Base-by-base conservation (phyloP, 2,888 invertebrate species). In the Panzeria rudis region DNA sequence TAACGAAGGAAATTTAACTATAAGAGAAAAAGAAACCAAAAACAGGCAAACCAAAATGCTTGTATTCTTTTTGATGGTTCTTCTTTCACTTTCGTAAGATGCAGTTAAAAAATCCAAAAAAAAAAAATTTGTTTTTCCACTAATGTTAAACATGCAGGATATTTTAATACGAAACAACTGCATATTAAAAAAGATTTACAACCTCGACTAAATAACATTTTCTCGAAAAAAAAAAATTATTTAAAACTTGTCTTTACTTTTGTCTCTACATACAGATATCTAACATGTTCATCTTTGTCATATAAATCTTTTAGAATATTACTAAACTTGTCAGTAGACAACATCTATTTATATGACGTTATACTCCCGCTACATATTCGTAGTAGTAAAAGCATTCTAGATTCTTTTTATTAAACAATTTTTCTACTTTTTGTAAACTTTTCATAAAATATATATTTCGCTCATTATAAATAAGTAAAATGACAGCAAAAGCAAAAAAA, bases 241-340 rank as follows among this genome's bases (percentile, higher is more conserved):
- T 20, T 35, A n/a, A 50, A 50, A 61, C 7, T 73, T 61, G 20
- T 59, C 29, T 17, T 54, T n/a, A n/a, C n/a, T n/a, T n/a, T n/a
- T n/a, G n/a, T n/a, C n/a, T n/a, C n/a, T n/a, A n/a, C n/a, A n/a
- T n/a, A n/a, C n/a, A n/a, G n/a, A 20, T 3, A 44, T 54, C 44
- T 23, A 54, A 41, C 50, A 52, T 62, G n/a, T 56, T 56, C 32
- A 23, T 38, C 25, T 41, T 44, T 54, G n/a, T 17, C 23, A 64
- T 54, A 71, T 41, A 71, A 41, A 52, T 69, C 32, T 69, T 32
- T 35, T 32, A 38, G 50, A 61, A 72, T 72, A 56, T 79, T 64
- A 72, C 54, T 59, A 56, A 66, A 64, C 56, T 80, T 66, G 72
- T 80, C 56, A 80, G 38, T 35, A 80, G 80, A 66, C 72, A 64